Conservation (phyloP, 2,113 vertebrate species). For the Recurvirostra avosetta region DNA sequence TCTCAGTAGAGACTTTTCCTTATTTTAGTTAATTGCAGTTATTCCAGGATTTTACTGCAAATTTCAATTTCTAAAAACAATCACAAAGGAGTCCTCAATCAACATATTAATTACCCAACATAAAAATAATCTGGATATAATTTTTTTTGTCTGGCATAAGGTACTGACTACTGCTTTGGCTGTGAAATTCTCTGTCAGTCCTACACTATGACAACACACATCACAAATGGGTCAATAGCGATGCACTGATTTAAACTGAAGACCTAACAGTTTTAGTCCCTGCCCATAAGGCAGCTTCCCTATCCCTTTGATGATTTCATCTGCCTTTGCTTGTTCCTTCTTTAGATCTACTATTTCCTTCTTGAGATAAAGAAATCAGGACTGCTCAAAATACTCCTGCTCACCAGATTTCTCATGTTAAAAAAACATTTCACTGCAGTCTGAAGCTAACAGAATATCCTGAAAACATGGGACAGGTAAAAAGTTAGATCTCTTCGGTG, state of each 20-base stretch:
- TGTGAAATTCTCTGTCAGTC: background rate
- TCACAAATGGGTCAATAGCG: background rate
- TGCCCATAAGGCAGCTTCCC: background rate
- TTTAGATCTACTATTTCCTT: background rate
- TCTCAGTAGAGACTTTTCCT: background rate
- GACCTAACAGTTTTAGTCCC: background rate
- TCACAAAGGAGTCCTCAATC: background rate
- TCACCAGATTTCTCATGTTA: background rate
- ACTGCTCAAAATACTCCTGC: background rate
- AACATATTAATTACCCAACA: background rate
- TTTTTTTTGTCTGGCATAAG: background rate
- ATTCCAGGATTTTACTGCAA: background rate
- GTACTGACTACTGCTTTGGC: background rate
- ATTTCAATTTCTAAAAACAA: background rate
- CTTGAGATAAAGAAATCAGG: background rate
- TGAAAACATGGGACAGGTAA: background rate
- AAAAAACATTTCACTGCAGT: background rate
- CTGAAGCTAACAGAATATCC: background rate
- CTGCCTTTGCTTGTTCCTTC: background rate
- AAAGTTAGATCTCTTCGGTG: background rate
- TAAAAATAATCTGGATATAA: background rate
- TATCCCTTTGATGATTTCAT: background rate
- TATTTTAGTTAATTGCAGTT: background rate
- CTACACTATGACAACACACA: background rate
- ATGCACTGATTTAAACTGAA: background rate